These are phyloP conservation scores for Ips typographus DNA, from an alignment of 1,140 invertebrate genomes.

Conservation along the genomic window DNA sequence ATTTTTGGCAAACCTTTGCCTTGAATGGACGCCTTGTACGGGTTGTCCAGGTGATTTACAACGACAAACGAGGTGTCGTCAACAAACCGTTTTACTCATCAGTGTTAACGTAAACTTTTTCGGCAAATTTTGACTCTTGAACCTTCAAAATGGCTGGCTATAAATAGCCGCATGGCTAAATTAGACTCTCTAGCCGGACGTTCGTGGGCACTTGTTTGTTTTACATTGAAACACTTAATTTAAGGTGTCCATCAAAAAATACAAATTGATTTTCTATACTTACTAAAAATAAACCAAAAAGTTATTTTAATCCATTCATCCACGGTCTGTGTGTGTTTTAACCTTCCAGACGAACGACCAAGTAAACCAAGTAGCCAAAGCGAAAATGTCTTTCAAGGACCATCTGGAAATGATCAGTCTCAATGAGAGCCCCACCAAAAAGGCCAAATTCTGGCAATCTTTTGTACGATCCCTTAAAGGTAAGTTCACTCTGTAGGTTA, in stretches of 20 bases:
- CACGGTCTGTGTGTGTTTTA: slow-evolving; percentile 2
- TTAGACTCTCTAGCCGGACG: slow-evolving; percentile 10
- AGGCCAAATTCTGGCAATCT: slow-evolving; percentile 90
- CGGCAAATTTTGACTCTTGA: not conserved
- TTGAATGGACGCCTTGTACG: no score
- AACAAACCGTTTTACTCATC: no score
- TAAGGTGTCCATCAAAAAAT: not conserved
- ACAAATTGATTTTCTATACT: slow-evolving; percentile 6
- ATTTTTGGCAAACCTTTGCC: slow-evolving; percentile 12
- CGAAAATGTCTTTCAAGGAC: slow-evolving; percentile 73
- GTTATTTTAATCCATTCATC: not conserved
- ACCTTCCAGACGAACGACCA: slow-evolving; percentile 40
- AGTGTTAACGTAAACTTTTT: no score
- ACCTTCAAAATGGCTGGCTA: slow-evolving; percentile 2
- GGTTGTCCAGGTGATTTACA: not conserved
- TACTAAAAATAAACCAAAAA: not conserved
- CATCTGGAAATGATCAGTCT: slow-evolving; percentile 90
- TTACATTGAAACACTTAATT: slow-evolving; percentile 21
- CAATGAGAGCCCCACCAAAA: slow-evolving; percentile 87
- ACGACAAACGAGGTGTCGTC: not conserved
- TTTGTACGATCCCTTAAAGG: slow-evolving; percentile 88
- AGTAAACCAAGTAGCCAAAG: slow-evolving; percentile 37
- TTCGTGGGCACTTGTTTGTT: slow-evolving; percentile 6
- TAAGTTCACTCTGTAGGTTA: slow-evolving; percentile 50
- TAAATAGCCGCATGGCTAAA: slow-evolving; percentile 16